phyloP scores from a whole-genome alignment of 2,888 invertebrate genomes.

The Tipula helvola region DNA sequence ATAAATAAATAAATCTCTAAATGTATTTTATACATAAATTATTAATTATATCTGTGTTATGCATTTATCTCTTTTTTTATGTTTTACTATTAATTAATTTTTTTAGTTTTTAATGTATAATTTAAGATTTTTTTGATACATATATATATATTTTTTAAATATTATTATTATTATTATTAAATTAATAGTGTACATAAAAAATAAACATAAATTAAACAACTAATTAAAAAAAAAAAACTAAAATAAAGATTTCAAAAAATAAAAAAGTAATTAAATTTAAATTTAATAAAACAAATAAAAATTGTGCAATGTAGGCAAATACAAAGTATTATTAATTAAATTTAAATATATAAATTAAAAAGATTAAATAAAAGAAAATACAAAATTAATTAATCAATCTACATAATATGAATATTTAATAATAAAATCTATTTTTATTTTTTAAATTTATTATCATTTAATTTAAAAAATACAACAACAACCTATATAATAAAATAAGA shows the following conservation, averaged over 20 bases:
- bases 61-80: constrained; percentile 6
- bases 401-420: not conserved
- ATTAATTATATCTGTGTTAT: constrained; percentile 8
- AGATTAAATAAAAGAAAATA: not conserved
- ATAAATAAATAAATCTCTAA: constrained; percentile 9
- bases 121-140: not conserved
- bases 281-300: not conserved
- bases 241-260: not conserved
- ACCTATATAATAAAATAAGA: not conserved
- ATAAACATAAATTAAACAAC: not conserved
- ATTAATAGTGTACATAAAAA: not conserved
- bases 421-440: not conserved
- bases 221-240: not conserved
- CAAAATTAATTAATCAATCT: not conserved
- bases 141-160: not conserved
- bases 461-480: not conserved
- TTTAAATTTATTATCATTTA: not conserved
- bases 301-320: constrained; percentile 10
- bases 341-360: constrained; percentile 8
- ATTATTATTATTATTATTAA: not conserved
- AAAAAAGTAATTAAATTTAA: constrained; percentile 7
- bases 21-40: constrained; percentile 10
- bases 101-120: not conserved
- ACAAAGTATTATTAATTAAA: constrained; percentile 10
- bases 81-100: not conserved